Evolutionary conservation across 2,888 invertebrate genomes (phyloP).

Genomic region (Alentia gelatinosa): DNA sequence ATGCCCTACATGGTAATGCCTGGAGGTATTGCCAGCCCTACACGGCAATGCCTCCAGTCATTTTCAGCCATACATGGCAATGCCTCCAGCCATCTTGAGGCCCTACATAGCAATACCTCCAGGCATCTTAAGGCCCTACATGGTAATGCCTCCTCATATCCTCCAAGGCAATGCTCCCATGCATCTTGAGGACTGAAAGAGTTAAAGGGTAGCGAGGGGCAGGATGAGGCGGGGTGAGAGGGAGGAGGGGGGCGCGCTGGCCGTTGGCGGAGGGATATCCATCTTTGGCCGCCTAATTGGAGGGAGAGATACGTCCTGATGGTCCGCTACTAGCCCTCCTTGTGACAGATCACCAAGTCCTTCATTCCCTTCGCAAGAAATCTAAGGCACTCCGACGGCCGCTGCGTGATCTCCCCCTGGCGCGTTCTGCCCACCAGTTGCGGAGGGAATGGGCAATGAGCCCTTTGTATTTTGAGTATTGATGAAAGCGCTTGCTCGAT

Average conservation of each 20-base stretch:
- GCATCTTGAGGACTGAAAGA: too few relatives aligned
- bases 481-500: not conserved
- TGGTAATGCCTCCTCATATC: too few relatives aligned
- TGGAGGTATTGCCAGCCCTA: too few relatives aligned
- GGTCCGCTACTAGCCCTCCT: not conserved
- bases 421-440: not conserved
- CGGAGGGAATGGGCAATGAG: not conserved
- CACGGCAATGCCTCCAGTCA: too few relatives aligned
- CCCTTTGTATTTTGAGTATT: slow-evolving; percentile 10
- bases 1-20: too few relatives aligned
- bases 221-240: not conserved
- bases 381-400: not conserved
- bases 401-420: not conserved
- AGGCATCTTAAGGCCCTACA: too few relatives aligned
- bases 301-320: slow-evolving; percentile 20
- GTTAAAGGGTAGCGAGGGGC: too few relatives aligned
- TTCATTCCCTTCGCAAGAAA: not conserved
- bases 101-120: too few relatives aligned
- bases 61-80: too few relatives aligned
- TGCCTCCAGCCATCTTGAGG: too few relatives aligned
- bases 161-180: too few relatives aligned
- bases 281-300: slow-evolving; percentile 18
- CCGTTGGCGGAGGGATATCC: too few relatives aligned
- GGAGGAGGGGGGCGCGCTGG: not conserved
- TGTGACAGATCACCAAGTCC: slow-evolving; percentile 27